Percentiles rank a stretch among this genome's conserved stretches.
Conservation (phyloP, 2,888 invertebrate genomes). For the Cryptus viduatorius region DNA sequence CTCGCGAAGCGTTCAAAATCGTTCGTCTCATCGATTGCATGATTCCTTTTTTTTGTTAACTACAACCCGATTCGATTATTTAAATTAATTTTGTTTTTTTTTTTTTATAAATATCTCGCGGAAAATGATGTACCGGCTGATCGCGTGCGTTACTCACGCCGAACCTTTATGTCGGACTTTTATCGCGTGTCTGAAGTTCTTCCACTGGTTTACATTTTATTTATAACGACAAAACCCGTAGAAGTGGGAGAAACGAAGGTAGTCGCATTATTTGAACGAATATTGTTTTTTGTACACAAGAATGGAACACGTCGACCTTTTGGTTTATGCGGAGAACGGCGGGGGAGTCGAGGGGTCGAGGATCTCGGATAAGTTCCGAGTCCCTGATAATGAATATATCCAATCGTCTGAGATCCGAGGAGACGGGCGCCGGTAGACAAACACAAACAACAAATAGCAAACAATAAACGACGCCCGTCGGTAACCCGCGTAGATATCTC, state of each 20-base stretch:
- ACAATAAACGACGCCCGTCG: constrained; percentile 47
- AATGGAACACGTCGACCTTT: constrained; percentile 34
- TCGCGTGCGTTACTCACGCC: neutral
- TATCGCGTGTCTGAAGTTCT: constrained; percentile 57
- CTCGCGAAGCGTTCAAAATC: constrained; percentile 49
- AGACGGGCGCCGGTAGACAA: constrained; percentile 70
- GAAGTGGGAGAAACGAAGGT: constrained; percentile 9
- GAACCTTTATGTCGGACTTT: constrained; percentile 50
- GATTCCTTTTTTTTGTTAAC: constrained; percentile 10
- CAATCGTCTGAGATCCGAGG: constrained; percentile 35
- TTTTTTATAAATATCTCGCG: neutral
- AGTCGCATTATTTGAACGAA: constrained; percentile 58
- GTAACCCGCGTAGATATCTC: constrained; percentile 5
- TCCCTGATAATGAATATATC: constrained; percentile 56
- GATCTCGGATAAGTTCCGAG: constrained; percentile 42
- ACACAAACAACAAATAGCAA: constrained; percentile 71
- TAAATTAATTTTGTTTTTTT: neutral
- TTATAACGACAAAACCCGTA: constrained; percentile 50
- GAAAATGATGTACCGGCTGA: neutral
- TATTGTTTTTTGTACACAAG: constrained; percentile 63
- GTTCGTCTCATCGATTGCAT: constrained; percentile 74
- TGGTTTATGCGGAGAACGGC: constrained; percentile 1
- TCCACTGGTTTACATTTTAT: constrained; percentile 54
- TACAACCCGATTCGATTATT: neutral
- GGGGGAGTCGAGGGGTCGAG: neutral